A percentile compares a stretch with the other conserved stretches of the same genome.
Conservation (phyloP, 1,140 invertebrate species). For the Mizuhopecten yessoensis region DNA sequence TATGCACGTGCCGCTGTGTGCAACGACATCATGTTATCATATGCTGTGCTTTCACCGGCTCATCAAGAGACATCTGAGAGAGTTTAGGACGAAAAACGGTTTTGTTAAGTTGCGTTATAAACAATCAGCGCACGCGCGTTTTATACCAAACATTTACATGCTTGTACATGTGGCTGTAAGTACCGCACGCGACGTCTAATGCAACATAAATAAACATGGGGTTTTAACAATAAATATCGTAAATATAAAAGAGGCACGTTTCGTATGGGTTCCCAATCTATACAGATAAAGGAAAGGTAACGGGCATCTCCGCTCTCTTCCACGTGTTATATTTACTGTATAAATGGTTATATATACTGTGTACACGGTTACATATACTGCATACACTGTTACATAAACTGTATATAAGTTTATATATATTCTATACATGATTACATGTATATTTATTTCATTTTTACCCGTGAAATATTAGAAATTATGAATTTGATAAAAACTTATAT, state of each 20-base stretch:
- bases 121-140: slow-evolving; percentile 21
- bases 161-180: not conserved
- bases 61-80: not conserved
- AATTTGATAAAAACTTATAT: too few relatives aligned
- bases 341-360: too few relatives aligned
- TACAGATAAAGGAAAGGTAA: not conserved
- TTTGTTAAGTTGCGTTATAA: not conserved
- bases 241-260: not conserved
- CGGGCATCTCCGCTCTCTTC: too few relatives aligned
- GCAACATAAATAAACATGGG: not conserved
- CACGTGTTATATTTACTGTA: too few relatives aligned
- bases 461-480: too few relatives aligned
- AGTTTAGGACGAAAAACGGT: not conserved
- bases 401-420: too few relatives aligned
- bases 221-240: not conserved
- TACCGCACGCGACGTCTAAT: slow-evolving; percentile 7
- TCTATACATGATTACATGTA: too few relatives aligned
- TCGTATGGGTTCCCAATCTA: not conserved
- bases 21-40: not conserved
- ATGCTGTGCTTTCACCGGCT: not conserved
- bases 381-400: too few relatives aligned
- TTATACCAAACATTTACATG: slow-evolving; percentile 29
- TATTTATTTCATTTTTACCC: too few relatives aligned
- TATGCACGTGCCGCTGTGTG: not conserved
- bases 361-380: too few relatives aligned